phyloP scores from a whole-genome alignment of 2,888 invertebrate species.

The Pollenia griseotomentosa region DNA sequence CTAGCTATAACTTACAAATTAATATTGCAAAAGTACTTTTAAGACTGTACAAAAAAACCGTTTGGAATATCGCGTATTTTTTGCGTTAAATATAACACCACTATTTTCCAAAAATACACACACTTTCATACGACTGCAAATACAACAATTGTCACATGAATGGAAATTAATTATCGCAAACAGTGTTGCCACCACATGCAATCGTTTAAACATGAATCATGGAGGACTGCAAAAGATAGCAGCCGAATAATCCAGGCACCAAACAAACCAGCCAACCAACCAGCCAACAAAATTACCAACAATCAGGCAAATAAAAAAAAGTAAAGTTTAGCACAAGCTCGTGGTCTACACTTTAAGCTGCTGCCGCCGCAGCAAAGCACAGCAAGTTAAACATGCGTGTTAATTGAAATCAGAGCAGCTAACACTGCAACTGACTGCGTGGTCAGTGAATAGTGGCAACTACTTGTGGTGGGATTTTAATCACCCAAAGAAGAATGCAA shows the following conservation, averaged over 20 bases:
- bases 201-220: conserved; percentile 72
- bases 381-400: conserved; percentile 81
- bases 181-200: conserved; percentile 74
- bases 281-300: neutral
- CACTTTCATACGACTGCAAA: conserved; percentile 16
- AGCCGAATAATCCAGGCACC: conserved; percentile 6
- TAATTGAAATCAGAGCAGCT: conserved; percentile 79
- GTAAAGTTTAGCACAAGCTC: conserved; percentile 42
- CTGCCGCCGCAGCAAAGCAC: conserved; percentile 52
- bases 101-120: conserved; percentile 10
- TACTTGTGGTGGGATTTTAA: conserved; percentile 65
- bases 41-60: neutral
- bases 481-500: conserved; percentile 60
- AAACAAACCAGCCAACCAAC: neutral
- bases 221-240: conserved; percentile 65
- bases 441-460: conserved; percentile 66
- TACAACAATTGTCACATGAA: conserved; percentile 72
- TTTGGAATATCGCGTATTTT: neutral
- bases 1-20: no score
- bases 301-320: conserved; percentile 27
- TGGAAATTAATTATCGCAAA: conserved; percentile 72
- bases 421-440: conserved; percentile 66
- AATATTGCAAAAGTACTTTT: neutral
- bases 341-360: conserved; percentile 26
- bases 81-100: conserved; percentile 2